Evolutionary conservation across 2,888 invertebrate genomes (phyloP).

Genomic region (Gymnosoma rotundatum): DNA sequence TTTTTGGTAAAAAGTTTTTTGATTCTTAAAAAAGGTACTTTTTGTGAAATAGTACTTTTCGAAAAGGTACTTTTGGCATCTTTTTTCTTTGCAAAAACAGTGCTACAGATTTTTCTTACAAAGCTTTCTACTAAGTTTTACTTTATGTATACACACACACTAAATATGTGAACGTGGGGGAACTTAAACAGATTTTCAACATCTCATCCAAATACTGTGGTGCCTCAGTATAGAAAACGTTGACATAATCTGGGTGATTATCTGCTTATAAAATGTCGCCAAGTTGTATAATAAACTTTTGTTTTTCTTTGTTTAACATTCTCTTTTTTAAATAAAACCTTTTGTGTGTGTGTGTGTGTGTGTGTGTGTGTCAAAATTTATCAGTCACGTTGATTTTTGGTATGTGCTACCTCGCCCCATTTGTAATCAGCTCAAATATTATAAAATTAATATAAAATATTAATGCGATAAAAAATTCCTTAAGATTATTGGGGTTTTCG

Average conservation of each 20-base stretch:
- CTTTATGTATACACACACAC: too few species aligned
- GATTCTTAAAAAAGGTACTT: background rate
- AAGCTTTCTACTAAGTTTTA: too few species aligned
- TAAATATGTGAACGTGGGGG: background rate
- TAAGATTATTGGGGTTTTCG: slow-evolving; percentile 68
- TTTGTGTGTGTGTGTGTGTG: slow-evolving; percentile 43
- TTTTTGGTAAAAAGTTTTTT: too few species aligned
- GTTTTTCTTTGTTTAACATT: slow-evolving; percentile 36
- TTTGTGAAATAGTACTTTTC: background rate
- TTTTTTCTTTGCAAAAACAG: too few species aligned
- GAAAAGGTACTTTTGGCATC: background rate
- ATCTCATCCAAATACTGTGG: slow-evolving; percentile 42
- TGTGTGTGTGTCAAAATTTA: slow-evolving; percentile 65
- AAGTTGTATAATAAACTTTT: slow-evolving; percentile 43
- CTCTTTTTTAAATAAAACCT: slow-evolving; percentile 33
- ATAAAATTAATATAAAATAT: slow-evolving; percentile 47
- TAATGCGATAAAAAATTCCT: slow-evolving; percentile 67
- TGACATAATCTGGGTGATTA: slow-evolving; percentile 71
- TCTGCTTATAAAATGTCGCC: slow-evolving; percentile 69
- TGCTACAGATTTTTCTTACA: too few species aligned
- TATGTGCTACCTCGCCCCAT: slow-evolving; percentile 69
- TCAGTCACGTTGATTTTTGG: slow-evolving; percentile 70
- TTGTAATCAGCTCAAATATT: slow-evolving; percentile 55
- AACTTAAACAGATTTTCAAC: background rate
- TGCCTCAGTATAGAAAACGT: slow-evolving; percentile 53